These are phyloP conservation scores for Rhagoletis zephyria DNA, from an alignment of 1,140 invertebrate genomes.

Conservation along the genomic window DNA sequence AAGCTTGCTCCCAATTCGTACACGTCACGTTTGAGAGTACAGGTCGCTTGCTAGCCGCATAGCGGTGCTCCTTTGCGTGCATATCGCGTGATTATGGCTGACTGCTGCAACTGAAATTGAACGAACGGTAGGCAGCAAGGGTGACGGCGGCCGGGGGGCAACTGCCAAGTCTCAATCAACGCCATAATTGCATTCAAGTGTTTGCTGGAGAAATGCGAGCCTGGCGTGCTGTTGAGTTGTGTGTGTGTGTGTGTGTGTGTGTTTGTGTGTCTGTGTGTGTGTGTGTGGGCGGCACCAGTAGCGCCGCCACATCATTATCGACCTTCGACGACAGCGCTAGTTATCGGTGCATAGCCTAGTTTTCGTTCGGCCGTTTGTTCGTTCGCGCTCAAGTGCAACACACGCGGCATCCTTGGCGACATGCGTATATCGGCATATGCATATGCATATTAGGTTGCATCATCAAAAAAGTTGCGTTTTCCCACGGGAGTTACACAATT, in stretches of 20 bases:
- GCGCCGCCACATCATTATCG: neutral
- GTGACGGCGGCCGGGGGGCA: neutral
- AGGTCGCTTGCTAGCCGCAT: neutral
- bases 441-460: neutral
- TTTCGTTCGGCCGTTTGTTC: neutral
- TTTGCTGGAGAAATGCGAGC: conserved; percentile 12
- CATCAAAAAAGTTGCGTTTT: too few relatives aligned
- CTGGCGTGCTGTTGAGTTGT: neutral
- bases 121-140: neutral
- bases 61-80: neutral
- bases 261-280: neutral
- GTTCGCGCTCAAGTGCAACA: neutral
- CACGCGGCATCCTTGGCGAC: conserved; percentile 17
- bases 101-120: neutral
- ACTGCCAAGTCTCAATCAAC: conserved; percentile 33
- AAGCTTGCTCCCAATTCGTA: neutral
- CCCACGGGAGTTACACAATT: too few relatives aligned
- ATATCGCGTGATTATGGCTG: neutral
- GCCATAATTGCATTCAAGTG: conserved; percentile 48
- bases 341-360: neutral
- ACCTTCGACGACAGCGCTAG: neutral
- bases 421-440: neutral
- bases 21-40: neutral
- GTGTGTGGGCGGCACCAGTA: neutral
- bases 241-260: neutral